Evolutionary conservation across 2,888 invertebrate genomes (phyloP), one percentile per base, ranked within the genome.

Genomic region (Carterocephalus palaemon): DNA sequence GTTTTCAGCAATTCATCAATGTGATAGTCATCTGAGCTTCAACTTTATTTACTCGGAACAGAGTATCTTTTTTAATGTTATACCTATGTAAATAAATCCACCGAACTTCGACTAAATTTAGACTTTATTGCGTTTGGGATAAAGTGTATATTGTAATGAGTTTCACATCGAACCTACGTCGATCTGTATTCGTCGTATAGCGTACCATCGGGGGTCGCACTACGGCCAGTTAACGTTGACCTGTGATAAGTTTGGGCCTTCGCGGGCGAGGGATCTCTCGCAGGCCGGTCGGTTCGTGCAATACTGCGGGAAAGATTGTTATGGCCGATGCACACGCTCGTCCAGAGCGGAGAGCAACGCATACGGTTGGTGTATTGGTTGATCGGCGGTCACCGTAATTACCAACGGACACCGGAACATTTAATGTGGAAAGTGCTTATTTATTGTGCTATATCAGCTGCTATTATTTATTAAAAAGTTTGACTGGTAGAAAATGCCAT

Each of bases 1-100:
- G n/a, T n/a, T 37, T 32, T 40, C 8, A 17, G 32, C 12, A 24
- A 32, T 24, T 17, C 16, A 32, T 32, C 23, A 17, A 23, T n/a
- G 4, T 1, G 5, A 6, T 23, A n/a, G 23, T 3, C 12, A 16
- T 17, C n/a, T 32, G 3, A 40, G 17, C 23, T 40, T 23, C 32
- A 12, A 32, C 40, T 17, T 6, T 40, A 40, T 32, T 3, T 4
- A 12, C 17, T 12, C 4, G 17, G 7, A 12, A 12, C 7, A 40
- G 12, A 23, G 40, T 24, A 8, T 24, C 7, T 17, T 24, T 16
- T 40, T 5, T 1, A 23, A 24, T 17, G 17, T 5, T 22, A 16
- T 6, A n/a, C 29, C 4, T 12, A 9, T 29, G 23, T 17, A 8
- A 12, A 40, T 40, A 16, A 24, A 16, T 40, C 10, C 32, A 24